Conservation (phyloP, 2,113 vertebrate genomes). For the Morphnarchus princeps region DNA sequence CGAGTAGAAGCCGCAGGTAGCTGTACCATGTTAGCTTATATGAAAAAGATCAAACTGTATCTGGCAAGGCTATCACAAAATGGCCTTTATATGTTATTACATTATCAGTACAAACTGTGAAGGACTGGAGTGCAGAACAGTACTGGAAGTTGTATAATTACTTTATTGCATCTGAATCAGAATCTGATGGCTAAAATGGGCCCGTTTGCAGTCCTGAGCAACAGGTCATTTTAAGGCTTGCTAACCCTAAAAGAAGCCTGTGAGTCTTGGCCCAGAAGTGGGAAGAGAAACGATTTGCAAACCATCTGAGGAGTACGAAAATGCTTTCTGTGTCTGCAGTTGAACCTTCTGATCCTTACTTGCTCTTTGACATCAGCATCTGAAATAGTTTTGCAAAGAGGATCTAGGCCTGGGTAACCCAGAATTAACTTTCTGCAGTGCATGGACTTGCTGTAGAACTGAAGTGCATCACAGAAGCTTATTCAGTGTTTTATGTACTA, state of each 20-base stretch:
- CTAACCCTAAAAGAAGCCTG: neutral
- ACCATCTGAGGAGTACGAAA: neutral
- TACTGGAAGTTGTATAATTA: neutral
- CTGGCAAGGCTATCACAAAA: neutral
- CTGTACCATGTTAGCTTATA: neutral
- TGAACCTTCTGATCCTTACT: neutral
- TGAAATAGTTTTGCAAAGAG: neutral
- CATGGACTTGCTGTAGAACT: neutral
- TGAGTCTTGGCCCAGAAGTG: neutral
- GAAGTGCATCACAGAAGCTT: neutral
- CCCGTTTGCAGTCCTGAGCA: neutral
- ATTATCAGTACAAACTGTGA: neutral
- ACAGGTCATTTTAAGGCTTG: neutral
- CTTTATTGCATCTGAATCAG: neutral
- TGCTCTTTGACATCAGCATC: neutral
- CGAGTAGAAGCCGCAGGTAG: neutral
- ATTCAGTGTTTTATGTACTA: neutral
- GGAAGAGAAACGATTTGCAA: neutral
- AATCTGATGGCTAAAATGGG: neutral
- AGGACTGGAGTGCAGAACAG: neutral
- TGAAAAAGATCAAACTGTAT: neutral
- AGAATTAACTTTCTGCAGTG: neutral
- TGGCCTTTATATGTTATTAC: neutral
- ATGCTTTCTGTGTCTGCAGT: neutral
- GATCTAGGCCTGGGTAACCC: neutral